phyloP scores from a whole-genome alignment of 2,113 vertebrate species.

The Mola mola region DNA sequence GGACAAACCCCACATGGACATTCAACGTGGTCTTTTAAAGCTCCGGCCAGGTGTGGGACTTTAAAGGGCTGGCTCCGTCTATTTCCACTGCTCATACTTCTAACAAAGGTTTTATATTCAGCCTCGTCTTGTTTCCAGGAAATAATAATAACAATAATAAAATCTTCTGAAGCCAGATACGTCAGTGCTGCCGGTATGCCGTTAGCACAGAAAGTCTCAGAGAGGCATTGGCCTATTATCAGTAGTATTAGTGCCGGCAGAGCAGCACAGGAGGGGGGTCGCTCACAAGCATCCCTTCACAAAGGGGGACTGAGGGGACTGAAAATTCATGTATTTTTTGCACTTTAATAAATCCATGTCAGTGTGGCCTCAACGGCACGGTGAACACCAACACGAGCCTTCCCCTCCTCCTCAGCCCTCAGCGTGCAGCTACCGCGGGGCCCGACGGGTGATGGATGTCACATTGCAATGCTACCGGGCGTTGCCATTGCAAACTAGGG shows the following conservation, averaged over 20 bases:
- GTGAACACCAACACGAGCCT: conserved; percentile 47
- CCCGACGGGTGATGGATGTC: conserved; percentile 74
- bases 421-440: conserved; percentile 57
- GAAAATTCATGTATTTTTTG: not conserved
- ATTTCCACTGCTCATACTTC: no score
- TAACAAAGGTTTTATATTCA: no score
- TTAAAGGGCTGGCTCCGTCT: no score
- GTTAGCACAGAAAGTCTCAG: no score
- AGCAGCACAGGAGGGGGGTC: conserved; percentile 2
- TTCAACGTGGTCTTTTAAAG: no score
- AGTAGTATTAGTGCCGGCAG: no score
- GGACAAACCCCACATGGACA: no score
- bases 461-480: conserved; percentile 77
- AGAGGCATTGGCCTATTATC: no score
- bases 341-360: conserved; percentile 13
- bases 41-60: no score
- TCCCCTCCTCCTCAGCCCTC: conserved; percentile 31
- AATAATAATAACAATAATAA: conserved; percentile 17
- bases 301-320: conserved; percentile 16
- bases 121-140: conserved; percentile 56
- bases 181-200: conserved; percentile 49
- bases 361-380: conserved; percentile 36
- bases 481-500: conserved; percentile 74
- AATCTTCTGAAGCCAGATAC: conserved; percentile 57
- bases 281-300: conserved; percentile 59